phyloP scores from a whole-genome alignment of 2,888 invertebrate genomes.

The Platerodrilus igneus region DNA sequence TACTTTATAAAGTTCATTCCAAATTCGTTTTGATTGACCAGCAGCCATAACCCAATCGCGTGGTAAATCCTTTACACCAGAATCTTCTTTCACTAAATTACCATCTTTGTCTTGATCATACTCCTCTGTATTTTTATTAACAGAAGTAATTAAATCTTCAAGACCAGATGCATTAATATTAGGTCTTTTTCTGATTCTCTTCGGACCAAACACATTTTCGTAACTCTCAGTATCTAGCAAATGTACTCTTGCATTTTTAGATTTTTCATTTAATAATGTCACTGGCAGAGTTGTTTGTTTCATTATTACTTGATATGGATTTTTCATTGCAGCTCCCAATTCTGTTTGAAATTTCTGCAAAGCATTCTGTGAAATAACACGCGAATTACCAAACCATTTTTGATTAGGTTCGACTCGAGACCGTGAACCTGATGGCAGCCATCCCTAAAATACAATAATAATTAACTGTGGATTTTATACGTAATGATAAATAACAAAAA shows the following conservation, averaged over 20 bases:
- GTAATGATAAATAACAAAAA: neutral
- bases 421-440: slow-evolving; percentile 80
- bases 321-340: slow-evolving; percentile 87
- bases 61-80: slow-evolving; percentile 72
- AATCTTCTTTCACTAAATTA: slow-evolving; percentile 77
- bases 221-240: slow-evolving; percentile 93
- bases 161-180: slow-evolving; percentile 72
- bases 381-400: slow-evolving; percentile 98
- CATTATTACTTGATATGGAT: slow-evolving; percentile 98
- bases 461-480: no score
- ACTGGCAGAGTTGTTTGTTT: slow-evolving; percentile 92
- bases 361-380: slow-evolving; percentile 90
- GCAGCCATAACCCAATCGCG: slow-evolving; percentile 94
- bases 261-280: slow-evolving; percentile 87
- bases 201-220: slow-evolving; percentile 91
- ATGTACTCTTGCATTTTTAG: slow-evolving; percentile 87
- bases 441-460: slow-evolving; percentile 61
- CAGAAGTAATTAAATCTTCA: slow-evolving; percentile 69
- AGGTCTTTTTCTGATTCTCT: slow-evolving; percentile 86
- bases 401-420: slow-evolving; percentile 96
- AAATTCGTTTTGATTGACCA: slow-evolving; percentile 94
- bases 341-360: slow-evolving; percentile 90
- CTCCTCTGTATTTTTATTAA: slow-evolving; percentile 64
- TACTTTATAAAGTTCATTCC: slow-evolving; percentile 99
- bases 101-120: slow-evolving; percentile 81